Percentiles rank a stretch among this genome's conserved stretches.
These are phyloP conservation scores for Caenorhabditis sp. DNA, from an alignment of 2,888 invertebrate species.

Conservation along the genomic window DNA sequence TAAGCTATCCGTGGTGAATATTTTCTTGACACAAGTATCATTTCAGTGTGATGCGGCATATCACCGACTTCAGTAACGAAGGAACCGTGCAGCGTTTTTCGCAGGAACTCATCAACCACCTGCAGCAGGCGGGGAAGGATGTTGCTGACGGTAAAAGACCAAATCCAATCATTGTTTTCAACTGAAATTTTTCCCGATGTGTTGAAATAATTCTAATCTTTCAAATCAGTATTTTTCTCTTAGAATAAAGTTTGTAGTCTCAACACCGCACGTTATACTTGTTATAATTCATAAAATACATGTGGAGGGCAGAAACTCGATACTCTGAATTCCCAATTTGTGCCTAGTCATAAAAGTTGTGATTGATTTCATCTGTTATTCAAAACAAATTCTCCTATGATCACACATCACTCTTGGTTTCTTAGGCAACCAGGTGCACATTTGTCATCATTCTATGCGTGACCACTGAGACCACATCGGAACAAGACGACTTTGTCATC, in stretches of 20 bases:
- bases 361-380: not conserved
- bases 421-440: constrained; percentile 34
- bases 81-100: not conserved
- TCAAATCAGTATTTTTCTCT: not conserved
- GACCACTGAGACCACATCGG: constrained; percentile 21
- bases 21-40: too few relatives aligned
- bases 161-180: constrained; percentile 2
- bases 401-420: constrained; percentile 38
- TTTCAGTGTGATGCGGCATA: constrained; percentile 35
- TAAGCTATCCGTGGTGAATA: too few relatives aligned
- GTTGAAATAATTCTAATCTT: not conserved
- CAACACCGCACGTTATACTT: not conserved
- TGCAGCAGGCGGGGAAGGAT: constrained; percentile 8
- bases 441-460: constrained; percentile 46
- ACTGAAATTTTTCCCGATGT: constrained; percentile 1
- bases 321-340: constrained; percentile 5
- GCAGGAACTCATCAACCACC: not conserved
- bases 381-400: not conserved
- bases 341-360: constrained; percentile 20
- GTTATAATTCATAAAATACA: constrained; percentile 15
- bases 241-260: constrained; percentile 21
- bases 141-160: not conserved
- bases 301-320: constrained; percentile 19
- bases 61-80: constrained; percentile 19
- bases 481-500: constrained; percentile 41